Evolutionary conservation across 92 coral and sea anemone species (phyloP).

Genomic region (Nematostella vectensis): DNA sequence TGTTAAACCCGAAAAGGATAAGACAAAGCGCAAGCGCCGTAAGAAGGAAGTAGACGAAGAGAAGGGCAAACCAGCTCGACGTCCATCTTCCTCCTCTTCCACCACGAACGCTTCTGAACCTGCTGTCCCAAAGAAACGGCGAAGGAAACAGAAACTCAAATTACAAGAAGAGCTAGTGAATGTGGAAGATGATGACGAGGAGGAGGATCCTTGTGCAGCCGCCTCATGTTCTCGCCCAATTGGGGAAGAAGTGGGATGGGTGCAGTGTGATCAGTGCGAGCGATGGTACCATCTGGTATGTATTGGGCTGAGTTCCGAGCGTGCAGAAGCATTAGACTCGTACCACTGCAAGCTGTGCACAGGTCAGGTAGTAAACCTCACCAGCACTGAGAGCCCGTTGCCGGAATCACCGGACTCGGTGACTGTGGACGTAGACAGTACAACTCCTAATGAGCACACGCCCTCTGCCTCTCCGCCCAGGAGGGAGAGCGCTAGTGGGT

Average conservation of each 20-base stretch:
- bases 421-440: slow-evolving; percentile 88
- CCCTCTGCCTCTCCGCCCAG: slow-evolving; percentile 41
- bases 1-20: slow-evolving; percentile 64
- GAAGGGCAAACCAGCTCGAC: slow-evolving; percentile 23
- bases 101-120: slow-evolving; percentile 16
- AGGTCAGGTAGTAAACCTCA: slow-evolving; percentile 28
- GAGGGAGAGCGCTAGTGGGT: background rate
- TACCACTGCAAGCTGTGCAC: slow-evolving; percentile 67
- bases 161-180: slow-evolving; percentile 60
- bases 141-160: slow-evolving; percentile 41
- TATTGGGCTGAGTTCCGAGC: slow-evolving; percentile 73
- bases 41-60: slow-evolving; percentile 65
- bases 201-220: slow-evolving; percentile 84
- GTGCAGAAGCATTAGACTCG: slow-evolving; percentile 87
- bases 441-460: slow-evolving; percentile 68
- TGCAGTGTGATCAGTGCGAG: slow-evolving; percentile 92
- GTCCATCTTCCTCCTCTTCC: slow-evolving; percentile 21
- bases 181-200: slow-evolving; percentile 76
- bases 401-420: slow-evolving; percentile 86
- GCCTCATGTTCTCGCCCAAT: slow-evolving; percentile 75
- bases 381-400: slow-evolving; percentile 46
- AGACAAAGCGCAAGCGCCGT: slow-evolving; percentile 81
- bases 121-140: slow-evolving; percentile 58
- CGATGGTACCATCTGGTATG: slow-evolving; percentile 87
- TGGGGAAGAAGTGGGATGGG: slow-evolving; percentile 99